phyloP scores from a whole-genome alignment of 2,888 invertebrate species.

The Scaptomyza reducta region DNA sequence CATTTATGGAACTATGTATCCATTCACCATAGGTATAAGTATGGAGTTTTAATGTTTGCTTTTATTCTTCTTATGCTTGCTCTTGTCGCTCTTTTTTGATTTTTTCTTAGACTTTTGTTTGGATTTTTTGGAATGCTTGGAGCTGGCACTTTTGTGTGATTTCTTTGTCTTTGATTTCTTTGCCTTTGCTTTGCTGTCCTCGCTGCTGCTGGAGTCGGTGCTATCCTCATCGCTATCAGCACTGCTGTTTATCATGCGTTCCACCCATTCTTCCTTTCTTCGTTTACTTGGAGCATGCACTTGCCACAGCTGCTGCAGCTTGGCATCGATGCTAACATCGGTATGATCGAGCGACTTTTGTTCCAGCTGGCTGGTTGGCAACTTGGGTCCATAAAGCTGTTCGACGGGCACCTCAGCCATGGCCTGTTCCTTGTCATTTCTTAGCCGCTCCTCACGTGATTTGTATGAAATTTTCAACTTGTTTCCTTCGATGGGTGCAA shows the following conservation, averaged over 20 bases:
- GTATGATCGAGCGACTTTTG: constrained; percentile 4
- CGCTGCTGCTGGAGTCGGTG: constrained; percentile 27
- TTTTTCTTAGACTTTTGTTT: constrained; percentile 67
- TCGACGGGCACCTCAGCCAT: constrained; percentile 33
- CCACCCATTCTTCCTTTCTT: constrained; percentile 58
- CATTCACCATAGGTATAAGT: not conserved
- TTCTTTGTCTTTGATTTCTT: constrained; percentile 48
- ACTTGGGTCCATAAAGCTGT: constrained; percentile 74
- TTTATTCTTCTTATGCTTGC: constrained; percentile 68
- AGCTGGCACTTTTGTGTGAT: constrained; percentile 36
- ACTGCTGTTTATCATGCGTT: constrained; percentile 37
- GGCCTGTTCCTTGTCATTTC: constrained; percentile 50
- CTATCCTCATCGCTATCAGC: constrained; percentile 63
- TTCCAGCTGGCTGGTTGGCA: constrained; percentile 49
- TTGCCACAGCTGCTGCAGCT: constrained; percentile 59
- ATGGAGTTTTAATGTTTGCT: constrained; percentile 49
- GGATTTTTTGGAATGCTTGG: constrained; percentile 57
- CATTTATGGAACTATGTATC: not conserved
- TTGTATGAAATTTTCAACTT: constrained; percentile 69
- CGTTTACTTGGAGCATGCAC: constrained; percentile 54
- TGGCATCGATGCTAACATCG: constrained; percentile 55
- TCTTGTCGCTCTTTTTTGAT: constrained; percentile 59
- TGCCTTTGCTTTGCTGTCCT: constrained; percentile 3
- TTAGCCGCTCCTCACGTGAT: constrained; percentile 57
- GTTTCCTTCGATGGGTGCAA: constrained; percentile 61